Conservation (phyloP, 2,888 invertebrate genomes). For the Synergus japonicus region DNA sequence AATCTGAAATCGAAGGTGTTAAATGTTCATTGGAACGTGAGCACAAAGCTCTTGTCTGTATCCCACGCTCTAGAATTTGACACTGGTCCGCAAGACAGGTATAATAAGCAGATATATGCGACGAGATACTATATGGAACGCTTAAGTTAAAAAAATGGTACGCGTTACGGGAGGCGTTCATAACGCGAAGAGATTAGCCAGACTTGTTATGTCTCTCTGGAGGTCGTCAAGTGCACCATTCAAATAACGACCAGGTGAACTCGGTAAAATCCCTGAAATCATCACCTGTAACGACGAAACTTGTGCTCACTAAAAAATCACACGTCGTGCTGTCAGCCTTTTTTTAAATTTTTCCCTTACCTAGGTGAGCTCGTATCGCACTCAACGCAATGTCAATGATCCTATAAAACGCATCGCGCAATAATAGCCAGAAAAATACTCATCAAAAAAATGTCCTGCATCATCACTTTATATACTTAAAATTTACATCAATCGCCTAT, state of each 20-base stretch:
- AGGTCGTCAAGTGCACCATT: constrained; percentile 47
- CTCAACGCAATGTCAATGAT: constrained; percentile 54
- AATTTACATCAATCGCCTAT: constrained; percentile 8
- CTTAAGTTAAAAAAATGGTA: constrained; percentile 55
- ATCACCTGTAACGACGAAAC: constrained; percentile 8
- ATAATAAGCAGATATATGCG: constrained; percentile 57
- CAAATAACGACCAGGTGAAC: constrained; percentile 23
- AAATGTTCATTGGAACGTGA: constrained; percentile 30
- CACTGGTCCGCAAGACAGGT: constrained; percentile 69
- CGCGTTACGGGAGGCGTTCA: constrained; percentile 41
- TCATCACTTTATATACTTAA: constrained; percentile 2
- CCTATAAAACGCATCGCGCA: constrained; percentile 46
- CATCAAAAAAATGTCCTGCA: constrained; percentile 24
- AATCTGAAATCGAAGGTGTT: neutral
- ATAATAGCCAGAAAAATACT: constrained; percentile 35
- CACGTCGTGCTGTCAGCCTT: constrained; percentile 49
- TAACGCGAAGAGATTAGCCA: constrained; percentile 45
- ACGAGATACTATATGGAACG: constrained; percentile 55
- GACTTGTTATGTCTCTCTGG: constrained; percentile 35
- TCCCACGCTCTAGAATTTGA: constrained; percentile 76
- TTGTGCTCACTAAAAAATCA: constrained; percentile 43
- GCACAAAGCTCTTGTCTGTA: constrained; percentile 44
- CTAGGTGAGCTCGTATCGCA: constrained; percentile 44
- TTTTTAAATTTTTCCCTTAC: constrained; percentile 18
- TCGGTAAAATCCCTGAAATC: neutral